Base-by-base conservation (phyloP, 2,888 invertebrate genomes). In the Cremastinae sp. region DNA sequence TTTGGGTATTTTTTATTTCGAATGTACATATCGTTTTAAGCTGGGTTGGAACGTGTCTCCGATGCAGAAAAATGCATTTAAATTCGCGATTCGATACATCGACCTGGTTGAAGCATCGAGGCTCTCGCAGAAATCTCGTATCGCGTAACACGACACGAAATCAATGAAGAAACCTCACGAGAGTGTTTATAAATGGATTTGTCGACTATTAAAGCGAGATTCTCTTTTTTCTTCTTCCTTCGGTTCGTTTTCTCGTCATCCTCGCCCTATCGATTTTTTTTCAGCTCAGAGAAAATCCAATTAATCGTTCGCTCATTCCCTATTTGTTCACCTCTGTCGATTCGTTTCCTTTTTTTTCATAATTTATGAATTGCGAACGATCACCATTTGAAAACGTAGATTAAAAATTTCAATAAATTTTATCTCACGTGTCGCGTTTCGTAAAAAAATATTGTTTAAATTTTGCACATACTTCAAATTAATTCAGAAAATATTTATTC, bases 121-220 rank as follows among this genome's bases (percentile, higher is more conserved):
- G n/a, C 65, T 54, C 18, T 51, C 5, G 28, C 28, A 28, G 28
- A 34, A 18, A 12, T 65, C 56, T 20, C 56, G 36, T 68, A 47
- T 68, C 43, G 49, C 38, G 66, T 66, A 71, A 71, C 53, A 36
- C 47, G 75, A 71, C 75, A 54, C 70, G 59, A 75, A 71, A 75
- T 75, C 75, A 75, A 75, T 75, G 75, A 71, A 59, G 75, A 75
- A 75, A 70, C 75, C 75, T 53, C 54, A 65, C 75, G 75, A 65
- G 59, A 64, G 70, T 65, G 59, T 70, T 53, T 53, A 66, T 75
- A 75, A 75, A 71, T 54, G 75, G 75, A 70, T 75, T 71, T 70
- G 75, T 65, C 70, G 53, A 53, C 38, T 65, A 16, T 75, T 61
- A 59, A 71, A 66, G 53, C 34, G 70, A 47, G 70, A 75, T 70